Base-by-base conservation (phyloP, 2,888 invertebrate species). In the Cephonodes hylas region DNA sequence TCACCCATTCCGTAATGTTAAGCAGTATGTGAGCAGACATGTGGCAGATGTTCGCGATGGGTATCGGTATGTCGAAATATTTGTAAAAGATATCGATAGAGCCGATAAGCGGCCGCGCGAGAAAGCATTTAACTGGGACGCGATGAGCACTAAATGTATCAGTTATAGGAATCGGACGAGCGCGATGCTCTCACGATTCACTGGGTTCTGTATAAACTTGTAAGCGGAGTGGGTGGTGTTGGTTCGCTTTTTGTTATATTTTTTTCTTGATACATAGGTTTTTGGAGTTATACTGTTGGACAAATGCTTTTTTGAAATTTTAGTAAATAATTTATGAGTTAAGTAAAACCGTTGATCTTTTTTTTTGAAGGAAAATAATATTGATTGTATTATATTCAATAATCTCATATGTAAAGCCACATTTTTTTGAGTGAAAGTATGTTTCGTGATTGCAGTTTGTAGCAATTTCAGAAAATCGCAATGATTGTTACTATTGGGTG, bases 41-140 rank as follows among this genome's bases (percentile, higher is more conserved):
- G n/a, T n/a, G n/a, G 25, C 38, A 53, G 27, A 53, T 34, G 56
- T 61, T 20, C 74, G 68, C 69, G 87, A 88, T 89, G 68, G 72
- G 71, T 87, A 89, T 90, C 90, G 69, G 44, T 67, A 85, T 88
- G 90, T 91, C 88, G 90, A 90, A 91, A 91, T 90, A 86, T 91
- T 89, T 89, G 87, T 90, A 89, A 88, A 88, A 83, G 85, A 83
- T 85, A 87, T 84, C 83, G 85, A 81, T 85, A 78, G 73, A 75
- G 60, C 77, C 77, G 83, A 82, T 83, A 74, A 74, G 75, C 73
- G 70, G 67, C 70, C 71, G 67, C 67, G 70, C 72, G 76, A 77
- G 80, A 77, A 73, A 71, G 70, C 72, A 65, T 77, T 83, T 81
- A 85, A 80, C 76, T 84, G 77, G 82, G 79, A 72, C 84, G 80